These are phyloP conservation scores for Esox niger DNA, from an alignment of 2,113 vertebrate species.

Conservation along the genomic window DNA sequence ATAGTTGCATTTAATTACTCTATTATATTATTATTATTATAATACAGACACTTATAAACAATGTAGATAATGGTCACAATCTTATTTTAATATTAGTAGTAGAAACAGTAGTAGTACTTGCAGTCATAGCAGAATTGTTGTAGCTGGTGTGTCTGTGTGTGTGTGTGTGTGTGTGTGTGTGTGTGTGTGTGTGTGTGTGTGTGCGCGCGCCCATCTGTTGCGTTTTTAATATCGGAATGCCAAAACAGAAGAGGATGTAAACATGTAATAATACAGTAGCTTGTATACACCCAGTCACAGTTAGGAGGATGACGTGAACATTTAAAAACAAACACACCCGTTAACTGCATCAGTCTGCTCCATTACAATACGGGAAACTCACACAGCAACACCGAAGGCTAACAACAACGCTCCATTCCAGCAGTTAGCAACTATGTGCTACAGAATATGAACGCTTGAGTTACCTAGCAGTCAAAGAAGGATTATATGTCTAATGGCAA, in stretches of 20 bases:
- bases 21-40: background rate
- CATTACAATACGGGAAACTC: background rate
- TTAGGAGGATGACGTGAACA: conserved; percentile 30
- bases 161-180: background rate
- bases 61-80: conserved; percentile 6
- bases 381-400: too few species aligned
- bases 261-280: conserved; percentile 13
- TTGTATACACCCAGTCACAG: conserved; percentile 40
- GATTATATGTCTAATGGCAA: conserved; percentile 35
- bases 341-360: background rate
- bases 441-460: conserved; percentile 41
- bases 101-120: background rate
- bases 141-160: conserved; percentile 1
- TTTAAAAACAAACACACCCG: conserved; percentile 5
- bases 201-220: too few species aligned
- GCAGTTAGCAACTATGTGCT: conserved; percentile 35
- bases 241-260: conserved; percentile 30
- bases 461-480: conserved; percentile 43
- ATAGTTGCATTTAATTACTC: background rate
- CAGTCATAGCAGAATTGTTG: background rate
- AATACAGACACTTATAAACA: conserved; percentile 5
- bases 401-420: conserved; percentile 10
- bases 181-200: background rate
- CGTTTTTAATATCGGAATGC: background rate
- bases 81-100: conserved; percentile 3